phyloP scores from a whole-genome alignment of 2,888 invertebrate genomes.

The Paralinhomoeus sp. region DNA sequence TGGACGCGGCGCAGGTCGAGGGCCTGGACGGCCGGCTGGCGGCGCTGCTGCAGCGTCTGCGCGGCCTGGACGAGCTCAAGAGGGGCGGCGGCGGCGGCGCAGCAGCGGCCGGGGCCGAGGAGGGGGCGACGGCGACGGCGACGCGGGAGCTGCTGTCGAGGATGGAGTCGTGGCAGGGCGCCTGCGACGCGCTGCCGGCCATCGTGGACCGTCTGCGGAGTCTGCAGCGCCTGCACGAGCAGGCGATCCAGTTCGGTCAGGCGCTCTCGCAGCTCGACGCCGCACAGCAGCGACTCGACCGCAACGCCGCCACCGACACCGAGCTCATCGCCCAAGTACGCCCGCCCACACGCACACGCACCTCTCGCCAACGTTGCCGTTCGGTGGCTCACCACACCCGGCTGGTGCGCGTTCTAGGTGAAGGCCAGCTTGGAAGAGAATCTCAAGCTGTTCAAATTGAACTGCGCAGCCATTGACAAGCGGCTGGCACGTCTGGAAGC shows the following conservation, averaged over 20 bases:
- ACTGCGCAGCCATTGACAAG: slow-evolving; percentile 1
- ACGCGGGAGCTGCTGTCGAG: slow-evolving; percentile 54
- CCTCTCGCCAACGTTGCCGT: no score
- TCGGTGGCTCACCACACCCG: no score
- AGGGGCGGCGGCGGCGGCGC: slow-evolving; percentile 32
- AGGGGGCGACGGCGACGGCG: slow-evolving; percentile 30
- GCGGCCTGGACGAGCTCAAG: slow-evolving; percentile 42
- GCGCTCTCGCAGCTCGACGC: slow-evolving; percentile 43
- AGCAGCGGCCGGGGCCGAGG: slow-evolving; percentile 33
- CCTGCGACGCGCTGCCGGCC: slow-evolving; percentile 51
- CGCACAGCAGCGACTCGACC: slow-evolving; percentile 2
- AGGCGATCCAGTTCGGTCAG: slow-evolving; percentile 70
- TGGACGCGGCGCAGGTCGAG: slow-evolving; percentile 60
- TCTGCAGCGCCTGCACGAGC: slow-evolving; percentile 61
- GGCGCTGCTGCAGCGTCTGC: slow-evolving; percentile 51
- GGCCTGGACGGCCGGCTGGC: slow-evolving; percentile 55
- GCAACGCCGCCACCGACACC: slow-evolving; percentile 1
- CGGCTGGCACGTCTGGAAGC: background rate
- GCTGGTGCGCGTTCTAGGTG: background rate
- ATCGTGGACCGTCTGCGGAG: slow-evolving; percentile 62
- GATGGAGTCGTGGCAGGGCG: slow-evolving; percentile 58
- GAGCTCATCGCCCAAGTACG: slow-evolving; percentile 2
- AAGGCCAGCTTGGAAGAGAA: background rate
- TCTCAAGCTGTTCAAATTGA: background rate
- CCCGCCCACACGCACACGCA: no score